A percentile compares a stretch with the other conserved stretches of the same genome.
Conservation (phyloP, 2,113 vertebrate species). For the Mormyrus lacerda region DNA sequence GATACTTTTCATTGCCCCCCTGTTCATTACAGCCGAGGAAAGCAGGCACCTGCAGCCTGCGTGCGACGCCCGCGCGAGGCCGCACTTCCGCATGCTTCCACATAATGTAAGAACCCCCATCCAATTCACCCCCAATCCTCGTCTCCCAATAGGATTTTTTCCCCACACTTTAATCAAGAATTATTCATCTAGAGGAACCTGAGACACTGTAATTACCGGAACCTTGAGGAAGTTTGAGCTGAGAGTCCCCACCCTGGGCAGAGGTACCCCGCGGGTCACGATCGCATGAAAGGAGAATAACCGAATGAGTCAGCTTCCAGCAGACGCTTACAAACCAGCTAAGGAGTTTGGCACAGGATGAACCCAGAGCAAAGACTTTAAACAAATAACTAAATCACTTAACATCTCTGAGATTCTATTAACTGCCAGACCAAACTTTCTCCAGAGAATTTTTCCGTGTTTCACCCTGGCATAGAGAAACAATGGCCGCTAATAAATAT, state of each 20-base stretch:
- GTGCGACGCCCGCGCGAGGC: slow-evolving; percentile 19
- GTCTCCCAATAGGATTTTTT: slow-evolving; percentile 28
- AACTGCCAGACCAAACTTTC: not conserved
- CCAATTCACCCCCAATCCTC: slow-evolving; percentile 15
- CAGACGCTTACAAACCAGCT: not conserved
- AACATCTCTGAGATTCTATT: not conserved
- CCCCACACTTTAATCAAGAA: slow-evolving; percentile 45
- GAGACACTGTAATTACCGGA: slow-evolving; percentile 29
- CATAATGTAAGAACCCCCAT: slow-evolving; percentile 13
- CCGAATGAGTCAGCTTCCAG: not conserved
- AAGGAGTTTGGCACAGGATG: not conserved
- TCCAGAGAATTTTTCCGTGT: not conserved
- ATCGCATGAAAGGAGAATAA: not conserved
- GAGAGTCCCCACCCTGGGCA: slow-evolving; percentile 1
- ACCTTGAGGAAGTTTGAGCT: slow-evolving; percentile 20
- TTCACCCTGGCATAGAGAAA: not conserved
- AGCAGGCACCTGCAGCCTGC: slow-evolving; percentile 28
- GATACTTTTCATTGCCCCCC: slow-evolving; percentile 49
- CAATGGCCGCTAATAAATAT: not conserved
- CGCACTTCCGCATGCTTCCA: slow-evolving; percentile 4
- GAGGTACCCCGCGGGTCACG: not conserved
- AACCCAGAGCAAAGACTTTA: not conserved
- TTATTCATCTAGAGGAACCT: slow-evolving; percentile 35
- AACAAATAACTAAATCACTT: not conserved
- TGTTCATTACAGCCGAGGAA: slow-evolving; percentile 44